Evolutionary conservation across 2,797 vertebrate genomes (phyloP), one percentile per base, ranked within the genome.

Genomic region (Phataginus tricuspis): DNA sequence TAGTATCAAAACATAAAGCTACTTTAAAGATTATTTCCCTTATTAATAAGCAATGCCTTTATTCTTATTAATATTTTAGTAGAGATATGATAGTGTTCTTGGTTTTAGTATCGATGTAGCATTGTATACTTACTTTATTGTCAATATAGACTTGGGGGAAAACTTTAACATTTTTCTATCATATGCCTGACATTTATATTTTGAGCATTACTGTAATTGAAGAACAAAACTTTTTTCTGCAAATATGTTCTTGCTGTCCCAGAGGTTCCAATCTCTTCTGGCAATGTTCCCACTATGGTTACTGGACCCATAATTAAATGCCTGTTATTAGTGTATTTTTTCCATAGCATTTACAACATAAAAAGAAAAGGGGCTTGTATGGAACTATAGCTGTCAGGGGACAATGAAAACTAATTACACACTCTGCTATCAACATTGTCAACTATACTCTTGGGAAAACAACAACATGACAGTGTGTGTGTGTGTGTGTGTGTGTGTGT

Each of bases 401-500:
- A 98, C 98, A 98, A 98, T 98, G 97, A 98, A 98, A 98, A 98
- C 97, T 98, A 98, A 99, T 99, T 98, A 98, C 98, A 98, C 97
- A 98, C 97, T 98, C 89, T 86, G 68, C 97, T 97, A 64, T 98
- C 97, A 97, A 94, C 78, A 95, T 97, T 98, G 98, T 98, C 97
- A 98, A 91, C 77, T 97, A 85, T 96, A 94, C 97, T 98, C 97
- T 97, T 97, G 92, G 97, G 97, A 97, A 96, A 91, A 98, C 77
- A 98, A 95, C 94, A 97, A 64, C 93, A 97, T 84, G 95, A 84
- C 74, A 23, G 95, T 82, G 42, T 84, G 49, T 90, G 66, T 85
- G n/a, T 91, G 88, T 82, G 79, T 92, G 87, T 91, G 93, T 94
- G 77, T 94, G 31, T 57, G 37, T 61, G 55, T 23, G n/a, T 12